Base-by-base conservation (phyloP, 2,888 invertebrate genomes). In the Endotricha flammealis region DNA sequence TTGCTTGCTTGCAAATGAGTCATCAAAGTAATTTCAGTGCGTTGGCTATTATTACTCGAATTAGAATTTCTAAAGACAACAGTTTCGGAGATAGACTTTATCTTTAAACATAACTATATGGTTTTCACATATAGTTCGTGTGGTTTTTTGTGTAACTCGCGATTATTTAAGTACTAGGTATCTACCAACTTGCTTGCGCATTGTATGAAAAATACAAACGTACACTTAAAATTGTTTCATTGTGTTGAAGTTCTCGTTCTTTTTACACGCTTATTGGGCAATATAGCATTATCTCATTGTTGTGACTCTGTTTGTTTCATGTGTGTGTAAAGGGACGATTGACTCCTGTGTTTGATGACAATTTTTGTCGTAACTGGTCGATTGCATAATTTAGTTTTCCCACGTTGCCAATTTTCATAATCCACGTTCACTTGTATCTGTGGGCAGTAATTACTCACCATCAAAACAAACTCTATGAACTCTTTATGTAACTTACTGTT, bases 271-370 rank as follows among this genome's bases (percentile, higher is more conserved):
- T 36, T 48, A 53, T 68, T 68, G 59, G 50, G 73, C 66, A 73
- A 78, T 69, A 55, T 57, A 50, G 53, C 59, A 71, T 71, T 79
- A 73, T 71, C 62, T 64, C 65, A 76, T 79, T 78, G 80, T 79
- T 66, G 54, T 58, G 55, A 48, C 50, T 57, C 48, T 50, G 53
- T 67, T 65, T 63, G 52, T 48, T 50, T 45, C 54, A 48, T 61
- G 57, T 53, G 57, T 61, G 62, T 55, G 62, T 57, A 53, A 53
- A 64, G 46, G 42, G 65, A 64, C 64, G 67, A 64, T 68, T 61
- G 54, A 63, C 64, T 71, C 62, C 57, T 57, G 59, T 48, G 53
- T 56, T 64, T 62, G 57, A 65, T 57, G 62, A 20, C 20, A 20
- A 20, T 42, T 70, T 74, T 69, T 67, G 57, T 54, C 39, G 54